These are phyloP conservation scores for Hofmannophila pseudospretella DNA, from an alignment of 2,888 invertebrate species.

Conservation along the genomic window DNA sequence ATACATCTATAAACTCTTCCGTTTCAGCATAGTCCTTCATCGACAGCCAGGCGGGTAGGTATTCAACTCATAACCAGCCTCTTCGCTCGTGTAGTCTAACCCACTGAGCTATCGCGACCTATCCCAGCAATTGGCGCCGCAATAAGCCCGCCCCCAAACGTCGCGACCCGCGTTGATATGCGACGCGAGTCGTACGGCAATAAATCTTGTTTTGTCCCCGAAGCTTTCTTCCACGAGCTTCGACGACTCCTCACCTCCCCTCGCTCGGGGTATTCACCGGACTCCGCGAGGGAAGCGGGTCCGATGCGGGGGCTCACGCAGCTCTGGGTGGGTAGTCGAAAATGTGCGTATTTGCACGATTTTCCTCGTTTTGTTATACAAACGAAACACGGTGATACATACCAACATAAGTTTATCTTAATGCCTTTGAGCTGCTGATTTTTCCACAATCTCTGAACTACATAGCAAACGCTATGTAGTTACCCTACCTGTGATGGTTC, in stretches of 20 bases:
- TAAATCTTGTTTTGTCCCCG: conserved; percentile 35
- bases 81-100: too few species aligned
- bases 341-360: not conserved
- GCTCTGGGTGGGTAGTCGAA: not conserved
- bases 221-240: not conserved
- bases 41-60: too few species aligned
- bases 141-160: conserved; percentile 1
- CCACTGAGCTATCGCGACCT: not conserved
- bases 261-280: not conserved
- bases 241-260: not conserved
- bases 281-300: not conserved
- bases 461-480: too few species aligned
- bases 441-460: too few species aligned
- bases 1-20: too few species aligned
- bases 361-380: not conserved
- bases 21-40: too few species aligned
- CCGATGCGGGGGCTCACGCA: not conserved
- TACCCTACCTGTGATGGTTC: too few species aligned
- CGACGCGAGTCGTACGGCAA: conserved; percentile 23
- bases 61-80: too few species aligned
- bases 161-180: conserved; percentile 16
- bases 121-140: not conserved
- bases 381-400: too few species aligned
- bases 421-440: too few species aligned
- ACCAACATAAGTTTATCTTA: too few species aligned